Evolutionary conservation across 92 coral and sea anemone species (phyloP), one percentile per base, ranked within the genome.

Genomic region (Umimayanthus chanpuru): DNA sequence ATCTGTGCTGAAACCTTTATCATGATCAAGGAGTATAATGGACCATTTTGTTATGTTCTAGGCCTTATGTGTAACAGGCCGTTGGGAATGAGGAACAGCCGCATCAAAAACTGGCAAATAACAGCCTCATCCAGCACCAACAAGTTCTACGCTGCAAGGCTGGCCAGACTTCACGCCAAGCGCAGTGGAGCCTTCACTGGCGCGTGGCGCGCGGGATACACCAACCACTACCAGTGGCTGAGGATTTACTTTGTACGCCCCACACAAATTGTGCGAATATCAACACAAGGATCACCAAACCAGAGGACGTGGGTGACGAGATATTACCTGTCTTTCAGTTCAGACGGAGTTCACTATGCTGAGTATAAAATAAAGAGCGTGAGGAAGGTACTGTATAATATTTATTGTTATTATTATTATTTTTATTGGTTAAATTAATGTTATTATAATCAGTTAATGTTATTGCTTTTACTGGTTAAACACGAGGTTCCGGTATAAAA

Each of bases 11-110:
- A 80, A 4, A 36, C 21, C 18, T 50, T 58, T 9, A 25, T 23
- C 16, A 30, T n/a, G 2, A 4, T 49, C 28, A 81, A 2, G 2
- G 40, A 30, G 55, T 7, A 18, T 38, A 16, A 16, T 23, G 23
- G 29, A 9, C 26, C 43, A 32, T 44, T 29, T 76, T 38, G 30
- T 43, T 36, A n/a, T n/a, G 26, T 50, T 14, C 20, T 61, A 94
- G 97, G 97, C 56, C 89, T 77, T 18, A 77, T 93, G 82, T 95
- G 98, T 77, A 95, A 95, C 88, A 92, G 85, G 38, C 98, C 98
- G 58, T 88, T 95, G 85, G 98, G 98, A 65, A 53, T 95, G 82
- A 87, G 91, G 56, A 92, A 92, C 88, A 82, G 76, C 50, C 91
- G 94, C 38, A 88, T 95, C 76, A 91, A 90, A 18, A 88, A 90